Base-by-base conservation (phyloP, 2,888 invertebrate genomes). In the Apamea crenata region DNA sequence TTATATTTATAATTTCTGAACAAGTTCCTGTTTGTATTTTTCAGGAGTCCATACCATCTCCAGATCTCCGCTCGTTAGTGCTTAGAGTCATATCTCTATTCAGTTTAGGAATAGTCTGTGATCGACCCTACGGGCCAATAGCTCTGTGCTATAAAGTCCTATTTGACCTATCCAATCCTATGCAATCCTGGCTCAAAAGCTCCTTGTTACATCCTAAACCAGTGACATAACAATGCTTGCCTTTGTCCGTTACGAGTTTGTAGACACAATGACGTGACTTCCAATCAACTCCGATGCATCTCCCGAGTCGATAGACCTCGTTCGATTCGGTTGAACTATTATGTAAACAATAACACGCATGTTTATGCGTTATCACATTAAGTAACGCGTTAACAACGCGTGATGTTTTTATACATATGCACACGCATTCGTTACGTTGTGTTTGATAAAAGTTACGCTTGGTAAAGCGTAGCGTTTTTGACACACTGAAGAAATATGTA, bases 341-440 rank as follows among this genome's bases (percentile, higher is more conserved):
- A 79, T 67, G 83, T 87, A 83, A 87, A 87, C 76, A 85, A 76
- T 70, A 86, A 83, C 76, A 83, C 21, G 73, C 83, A 69, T 74
- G 63, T 82, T 75, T 74, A 76, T 25, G 40, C 18, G 84, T 83
- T 79, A 76, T 79, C 76, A 70, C 47, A 65, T 76, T 72, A 67
- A 73, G 79, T 73, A 83, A 78, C 36, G 77, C 61, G 16, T 66
- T 84, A 21, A 74, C n/a, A 72, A 56, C 40, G 61, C 53, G 56
- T 82, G 61, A 61, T 86, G 69, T 82, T 86, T 68, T 73, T 77
- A 66, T 25, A 36, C 36, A 36, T 36, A 56, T 40, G 59, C 56
- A 82, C 61, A 83, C 66, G 72, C 72, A 66, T 63, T 29, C 59
- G 40, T 69, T 72, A 67, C 29, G 63, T 63, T 56, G 32, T 6